A percentile compares a stretch with the other conserved stretches of the same genome.
phyloP scores from a whole-genome alignment of 2,888 invertebrate genomes.

The Luffia ferchaultella region DNA sequence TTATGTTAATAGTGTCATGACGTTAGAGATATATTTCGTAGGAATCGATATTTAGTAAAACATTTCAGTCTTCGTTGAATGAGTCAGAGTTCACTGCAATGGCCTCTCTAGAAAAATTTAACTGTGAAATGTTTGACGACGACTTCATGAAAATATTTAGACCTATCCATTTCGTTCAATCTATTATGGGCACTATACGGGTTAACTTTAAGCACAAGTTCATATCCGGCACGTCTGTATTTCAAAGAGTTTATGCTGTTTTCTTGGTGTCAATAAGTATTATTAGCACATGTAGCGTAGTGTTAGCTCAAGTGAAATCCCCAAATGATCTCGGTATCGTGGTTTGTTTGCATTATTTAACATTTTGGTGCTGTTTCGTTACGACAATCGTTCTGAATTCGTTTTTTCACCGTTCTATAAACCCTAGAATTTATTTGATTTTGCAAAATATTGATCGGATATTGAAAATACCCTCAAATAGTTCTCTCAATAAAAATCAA shows the following conservation, averaged over 20 bases:
- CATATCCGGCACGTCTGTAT: neutral
- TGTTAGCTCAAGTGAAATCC: too few relatives aligned
- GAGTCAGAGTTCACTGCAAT: neutral
- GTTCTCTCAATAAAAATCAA: neutral
- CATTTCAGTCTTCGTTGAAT: too few relatives aligned
- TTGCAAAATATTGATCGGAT: conserved; percentile 4
- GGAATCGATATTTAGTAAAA: too few relatives aligned
- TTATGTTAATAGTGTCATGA: neutral
- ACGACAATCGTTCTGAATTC: neutral
- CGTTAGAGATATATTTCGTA: too few relatives aligned
- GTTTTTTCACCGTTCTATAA: neutral
- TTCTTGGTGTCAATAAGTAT: neutral
- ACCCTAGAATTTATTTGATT: neutral
- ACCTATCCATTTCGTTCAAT: neutral
- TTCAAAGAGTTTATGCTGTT: neutral
- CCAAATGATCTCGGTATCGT: neutral
- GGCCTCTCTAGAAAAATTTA: neutral
- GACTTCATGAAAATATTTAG: conserved; percentile 1
- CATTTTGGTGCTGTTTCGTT: neutral
- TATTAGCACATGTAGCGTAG: too few relatives aligned
- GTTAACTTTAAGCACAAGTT: conserved; percentile 1
- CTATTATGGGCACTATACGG: neutral
- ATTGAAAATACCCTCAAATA: neutral
- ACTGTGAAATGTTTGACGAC: conserved; percentile 1
- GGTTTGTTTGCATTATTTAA: neutral